Percentiles rank a stretch among this genome's conserved stretches.
phyloP scores from a whole-genome alignment of 2,113 vertebrate genomes.

The Columba livia region DNA sequence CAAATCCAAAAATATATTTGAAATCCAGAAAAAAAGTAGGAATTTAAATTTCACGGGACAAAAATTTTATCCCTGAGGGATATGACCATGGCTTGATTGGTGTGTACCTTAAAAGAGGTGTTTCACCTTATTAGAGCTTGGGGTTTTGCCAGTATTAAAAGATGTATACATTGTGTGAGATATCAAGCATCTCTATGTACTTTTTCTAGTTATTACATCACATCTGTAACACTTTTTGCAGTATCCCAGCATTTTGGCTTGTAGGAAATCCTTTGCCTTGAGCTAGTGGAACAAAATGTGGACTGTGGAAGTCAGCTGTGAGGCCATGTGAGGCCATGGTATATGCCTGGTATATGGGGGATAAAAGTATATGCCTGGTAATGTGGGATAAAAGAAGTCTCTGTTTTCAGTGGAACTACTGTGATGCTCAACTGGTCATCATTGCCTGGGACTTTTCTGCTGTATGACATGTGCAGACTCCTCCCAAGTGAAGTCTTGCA shows the following conservation, averaged over 20 bases:
- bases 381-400: background rate
- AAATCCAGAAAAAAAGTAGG: background rate
- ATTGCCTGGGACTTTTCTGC: background rate
- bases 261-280: background rate
- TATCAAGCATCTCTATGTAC: background rate
- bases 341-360: no score
- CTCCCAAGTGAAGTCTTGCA: background rate
- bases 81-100: background rate
- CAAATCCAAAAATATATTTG: background rate
- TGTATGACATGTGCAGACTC: background rate
- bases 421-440: background rate
- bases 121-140: background rate
- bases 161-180: background rate
- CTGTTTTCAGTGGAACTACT: background rate
- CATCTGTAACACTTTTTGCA: background rate
- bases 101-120: background rate
- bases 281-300: background rate
- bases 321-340: no score
- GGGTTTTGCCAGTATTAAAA: background rate
- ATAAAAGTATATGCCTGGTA: background rate
- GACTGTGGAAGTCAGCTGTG: no score
- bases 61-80: background rate
- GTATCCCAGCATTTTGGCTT: background rate
- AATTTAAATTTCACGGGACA: background rate
- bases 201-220: background rate